These are phyloP conservation scores for Cantharis rufa DNA, from an alignment of 2,888 invertebrate species.

Conservation along the genomic window DNA sequence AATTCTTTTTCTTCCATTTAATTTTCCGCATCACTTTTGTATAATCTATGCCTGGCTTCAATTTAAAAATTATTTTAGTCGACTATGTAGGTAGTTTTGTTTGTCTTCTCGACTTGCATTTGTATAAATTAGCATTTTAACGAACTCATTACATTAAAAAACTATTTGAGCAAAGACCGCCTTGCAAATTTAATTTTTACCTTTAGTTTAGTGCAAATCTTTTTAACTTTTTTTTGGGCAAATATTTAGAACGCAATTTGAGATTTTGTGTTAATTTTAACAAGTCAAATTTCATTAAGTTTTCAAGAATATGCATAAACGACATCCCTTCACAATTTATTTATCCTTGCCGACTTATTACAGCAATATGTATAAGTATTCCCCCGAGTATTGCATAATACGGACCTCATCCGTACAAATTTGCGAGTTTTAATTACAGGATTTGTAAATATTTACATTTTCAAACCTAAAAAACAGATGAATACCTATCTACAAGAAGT, in stretches of 20 bases:
- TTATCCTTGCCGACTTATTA: slow-evolving; percentile 6
- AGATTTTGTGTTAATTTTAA: background rate
- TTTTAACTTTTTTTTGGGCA: background rate
- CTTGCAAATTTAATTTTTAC: background rate
- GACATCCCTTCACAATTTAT: background rate
- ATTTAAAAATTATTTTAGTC: background rate
- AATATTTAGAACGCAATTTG: background rate
- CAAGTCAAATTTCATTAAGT: background rate
- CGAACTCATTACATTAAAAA: background rate
- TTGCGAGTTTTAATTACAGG: background rate
- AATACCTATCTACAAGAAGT: background rate
- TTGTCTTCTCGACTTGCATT: background rate
- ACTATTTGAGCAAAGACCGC: background rate
- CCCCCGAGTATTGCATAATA: slow-evolving; percentile 5
- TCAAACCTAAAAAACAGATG: background rate
- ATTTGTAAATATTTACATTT: background rate
- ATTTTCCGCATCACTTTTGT: background rate
- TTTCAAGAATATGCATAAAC: background rate
- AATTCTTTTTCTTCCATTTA: background rate
- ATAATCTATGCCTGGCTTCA: background rate
- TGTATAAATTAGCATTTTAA: slow-evolving; percentile 12
- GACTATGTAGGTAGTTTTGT: background rate
- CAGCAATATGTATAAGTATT: slow-evolving; percentile 7
- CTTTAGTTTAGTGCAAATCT: background rate
- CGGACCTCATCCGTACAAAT: background rate